A percentile compares a stretch with the other conserved stretches of the same genome.
Evolutionary conservation across 2,797 vertebrate genomes (phyloP).

Genomic region (Crypturellus tataupa): DNA sequence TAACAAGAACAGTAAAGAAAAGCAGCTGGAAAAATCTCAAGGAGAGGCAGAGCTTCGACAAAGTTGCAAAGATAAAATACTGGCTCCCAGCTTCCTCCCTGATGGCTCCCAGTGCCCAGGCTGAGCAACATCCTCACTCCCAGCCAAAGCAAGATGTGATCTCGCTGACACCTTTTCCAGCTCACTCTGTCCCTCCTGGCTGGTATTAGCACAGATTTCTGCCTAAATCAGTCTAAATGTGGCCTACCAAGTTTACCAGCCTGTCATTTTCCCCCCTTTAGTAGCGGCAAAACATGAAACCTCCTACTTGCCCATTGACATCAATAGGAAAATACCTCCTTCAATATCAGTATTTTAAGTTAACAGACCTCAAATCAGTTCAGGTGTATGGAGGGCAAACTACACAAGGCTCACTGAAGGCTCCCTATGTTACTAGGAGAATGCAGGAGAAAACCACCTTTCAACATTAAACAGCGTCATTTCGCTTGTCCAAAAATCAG

Average conservation of each 20-base stretch:
- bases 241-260: background rate
- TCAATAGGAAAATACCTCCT: background rate
- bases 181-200: background rate
- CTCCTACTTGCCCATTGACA: background rate
- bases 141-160: background rate
- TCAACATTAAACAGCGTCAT: background rate
- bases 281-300: accelerated
- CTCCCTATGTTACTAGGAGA: background rate
- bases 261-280: background rate
- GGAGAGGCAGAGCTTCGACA: background rate
- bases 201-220: accelerated
- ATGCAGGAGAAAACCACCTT: background rate
- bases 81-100: background rate
- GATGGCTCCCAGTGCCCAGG: background rate
- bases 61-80: background rate
- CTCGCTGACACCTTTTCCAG: background rate
- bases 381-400: background rate
- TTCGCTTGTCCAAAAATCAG: background rate
- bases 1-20: background rate
- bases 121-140: background rate
- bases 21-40: background rate
- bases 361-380: accelerated
- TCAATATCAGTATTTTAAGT: background rate
- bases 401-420: background rate
- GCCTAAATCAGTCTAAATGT: background rate